Conservation (phyloP, 2,888 invertebrate genomes). For the Drosophila nr. perissopoda region DNA sequence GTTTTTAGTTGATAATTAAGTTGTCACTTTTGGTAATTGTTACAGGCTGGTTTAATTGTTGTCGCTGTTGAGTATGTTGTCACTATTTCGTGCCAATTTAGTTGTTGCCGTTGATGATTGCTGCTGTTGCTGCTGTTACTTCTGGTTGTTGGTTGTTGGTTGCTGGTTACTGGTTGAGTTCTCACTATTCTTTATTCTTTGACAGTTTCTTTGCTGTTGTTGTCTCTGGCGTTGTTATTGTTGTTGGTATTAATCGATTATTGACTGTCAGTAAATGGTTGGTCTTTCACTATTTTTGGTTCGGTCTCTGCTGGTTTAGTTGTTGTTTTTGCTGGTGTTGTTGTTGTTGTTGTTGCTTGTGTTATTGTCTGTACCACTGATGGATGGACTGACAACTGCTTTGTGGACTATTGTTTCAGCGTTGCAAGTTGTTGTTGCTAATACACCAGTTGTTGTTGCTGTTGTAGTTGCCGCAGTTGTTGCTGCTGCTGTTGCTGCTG, state of each 20-base stretch:
- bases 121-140: background rate
- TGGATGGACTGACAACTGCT: slow-evolving; percentile 26
- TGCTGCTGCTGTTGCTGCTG: slow-evolving; percentile 12
- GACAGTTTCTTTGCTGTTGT: background rate
- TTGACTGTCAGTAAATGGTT: background rate
- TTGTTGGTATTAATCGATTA: background rate
- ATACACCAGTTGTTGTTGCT: slow-evolving; percentile 1
- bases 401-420: slow-evolving; percentile 42
- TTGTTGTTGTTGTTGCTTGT: slow-evolving; percentile 1
- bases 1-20: background rate
- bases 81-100: background rate
- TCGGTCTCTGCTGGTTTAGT: background rate
- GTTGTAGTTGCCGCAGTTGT: slow-evolving; percentile 7
- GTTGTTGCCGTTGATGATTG: background rate
- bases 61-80: background rate
- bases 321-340: slow-evolving; percentile 9
- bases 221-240: background rate
- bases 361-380: slow-evolving; percentile 6
- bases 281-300: background rate
- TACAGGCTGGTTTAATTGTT: slow-evolving; percentile 1
- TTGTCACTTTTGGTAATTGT: background rate
- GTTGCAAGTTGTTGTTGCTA: slow-evolving; percentile 21
- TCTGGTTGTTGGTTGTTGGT: background rate
- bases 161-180: background rate
- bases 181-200: background rate